Percentiles rank a stretch among this genome's conserved stretches.
Conservation (phyloP, 2,797 vertebrate genomes). For the Carapus acus region DNA sequence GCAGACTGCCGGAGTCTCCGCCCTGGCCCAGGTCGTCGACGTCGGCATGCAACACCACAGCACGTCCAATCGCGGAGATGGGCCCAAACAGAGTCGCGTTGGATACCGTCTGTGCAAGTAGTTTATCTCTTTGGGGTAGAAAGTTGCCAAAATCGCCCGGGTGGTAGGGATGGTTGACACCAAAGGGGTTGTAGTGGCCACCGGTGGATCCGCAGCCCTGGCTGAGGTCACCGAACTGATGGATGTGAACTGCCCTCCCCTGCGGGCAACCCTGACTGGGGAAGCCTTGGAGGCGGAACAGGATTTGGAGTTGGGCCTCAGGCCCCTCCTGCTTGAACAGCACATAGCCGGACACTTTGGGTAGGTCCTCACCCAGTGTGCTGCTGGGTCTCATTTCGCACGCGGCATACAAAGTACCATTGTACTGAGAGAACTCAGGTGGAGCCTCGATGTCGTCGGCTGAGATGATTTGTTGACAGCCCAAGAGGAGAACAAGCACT, state of each 20-base stretch:
- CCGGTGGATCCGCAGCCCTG: slow-evolving; percentile 80
- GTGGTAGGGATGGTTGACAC: slow-evolving; percentile 78
- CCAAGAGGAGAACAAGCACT: slow-evolving; percentile 48
- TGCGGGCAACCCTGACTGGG: slow-evolving; percentile 35
- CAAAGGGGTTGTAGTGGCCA: slow-evolving; percentile 84
- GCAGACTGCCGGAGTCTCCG: slow-evolving; percentile 77
- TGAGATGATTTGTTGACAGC: slow-evolving; percentile 29
- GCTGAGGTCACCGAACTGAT: slow-evolving; percentile 83
- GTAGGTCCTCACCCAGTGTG: slow-evolving; percentile 61
- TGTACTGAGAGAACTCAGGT: slow-evolving; percentile 63
- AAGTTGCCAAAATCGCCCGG: slow-evolving; percentile 97
- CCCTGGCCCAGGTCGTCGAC: slow-evolving; percentile 87
- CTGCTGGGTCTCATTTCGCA: slow-evolving; percentile 78
- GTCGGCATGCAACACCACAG: slow-evolving; percentile 83
- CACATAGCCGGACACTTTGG: slow-evolving; percentile 76
- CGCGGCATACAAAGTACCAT: slow-evolving; percentile 71
- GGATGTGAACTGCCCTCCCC: slow-evolving; percentile 84
- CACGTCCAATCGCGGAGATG: slow-evolving; percentile 76
- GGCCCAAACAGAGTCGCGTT: slow-evolving; percentile 75
- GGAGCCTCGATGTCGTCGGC: slow-evolving; percentile 30
- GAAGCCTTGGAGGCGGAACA: slow-evolving; percentile 78
- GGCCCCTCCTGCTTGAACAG: slow-evolving; percentile 78
- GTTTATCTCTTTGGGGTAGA: slow-evolving; percentile 69
- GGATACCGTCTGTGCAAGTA: slow-evolving; percentile 55
- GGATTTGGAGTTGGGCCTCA: slow-evolving; percentile 66